phyloP scores from a whole-genome alignment of 2,113 vertebrate genomes.

The Rhadina sibilatrix region DNA sequence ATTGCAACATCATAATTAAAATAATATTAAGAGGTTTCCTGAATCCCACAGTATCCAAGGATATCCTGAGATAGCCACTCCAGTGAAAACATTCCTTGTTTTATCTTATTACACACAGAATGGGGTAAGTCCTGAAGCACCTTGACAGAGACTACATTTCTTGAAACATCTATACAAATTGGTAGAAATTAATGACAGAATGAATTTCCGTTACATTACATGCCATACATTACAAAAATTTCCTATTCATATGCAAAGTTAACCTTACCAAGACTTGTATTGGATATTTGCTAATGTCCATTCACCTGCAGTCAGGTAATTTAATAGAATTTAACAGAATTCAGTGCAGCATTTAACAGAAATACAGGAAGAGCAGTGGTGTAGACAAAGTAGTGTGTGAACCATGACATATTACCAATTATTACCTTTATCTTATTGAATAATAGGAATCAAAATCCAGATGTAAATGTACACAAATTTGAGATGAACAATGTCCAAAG shows the following conservation, averaged over 20 bases:
- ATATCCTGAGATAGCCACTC: background rate
- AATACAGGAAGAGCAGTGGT: background rate
- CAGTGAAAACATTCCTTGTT: background rate
- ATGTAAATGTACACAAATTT: background rate
- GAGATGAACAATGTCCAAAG: background rate
- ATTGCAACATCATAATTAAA: conserved; percentile 21
- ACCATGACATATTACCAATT: background rate
- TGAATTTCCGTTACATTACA: background rate
- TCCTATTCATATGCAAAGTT: background rate
- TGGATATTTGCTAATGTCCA: background rate
- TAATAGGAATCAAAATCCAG: background rate
- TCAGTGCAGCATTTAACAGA: background rate
- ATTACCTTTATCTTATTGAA: background rate
- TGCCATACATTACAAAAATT: background rate
- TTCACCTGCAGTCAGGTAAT: background rate
- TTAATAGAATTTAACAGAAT: background rate
- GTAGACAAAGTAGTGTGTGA: background rate
- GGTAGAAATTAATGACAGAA: background rate
- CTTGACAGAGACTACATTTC: background rate
- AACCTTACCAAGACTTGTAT: background rate
- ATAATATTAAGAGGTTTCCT: conserved; percentile 38
- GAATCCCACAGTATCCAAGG: background rate
- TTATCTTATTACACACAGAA: background rate
- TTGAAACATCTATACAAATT: background rate
- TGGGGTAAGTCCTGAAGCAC: background rate